Evolutionary conservation across 92 coral and sea anemone genomes (phyloP).

Genomic region (Palythoa grandiflora): DNA sequence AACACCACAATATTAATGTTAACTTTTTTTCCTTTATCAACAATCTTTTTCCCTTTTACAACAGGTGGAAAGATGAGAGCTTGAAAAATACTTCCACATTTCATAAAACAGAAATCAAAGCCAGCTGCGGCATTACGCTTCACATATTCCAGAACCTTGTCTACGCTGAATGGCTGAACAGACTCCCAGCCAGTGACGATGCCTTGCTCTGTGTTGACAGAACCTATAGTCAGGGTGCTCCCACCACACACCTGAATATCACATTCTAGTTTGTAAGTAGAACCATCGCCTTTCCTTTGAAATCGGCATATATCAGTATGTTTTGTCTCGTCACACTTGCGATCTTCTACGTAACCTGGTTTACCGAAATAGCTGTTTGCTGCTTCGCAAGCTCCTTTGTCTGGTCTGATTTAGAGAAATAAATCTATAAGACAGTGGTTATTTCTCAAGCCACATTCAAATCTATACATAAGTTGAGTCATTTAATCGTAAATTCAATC

Average conservation of each 20-base stretch:
- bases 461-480: too few species aligned
- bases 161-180: constrained; percentile 17
- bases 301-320: constrained; percentile 28
- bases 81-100: constrained; percentile 61
- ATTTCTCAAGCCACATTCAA: too few species aligned
- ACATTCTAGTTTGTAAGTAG: constrained; percentile 8
- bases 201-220: constrained; percentile 31
- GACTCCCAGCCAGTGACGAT: constrained; percentile 33
- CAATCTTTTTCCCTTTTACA: constrained; percentile 5
- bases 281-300: neutral
- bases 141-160: constrained; percentile 40
- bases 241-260: constrained; percentile 29
- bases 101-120: constrained; percentile 51
- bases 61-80: constrained; percentile 58
- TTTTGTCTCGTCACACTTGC: constrained; percentile 30
- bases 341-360: constrained; percentile 43
- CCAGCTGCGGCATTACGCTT: constrained; percentile 52
- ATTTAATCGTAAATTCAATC: too few species aligned
- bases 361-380: constrained; percentile 14
- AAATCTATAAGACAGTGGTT: too few species aligned
- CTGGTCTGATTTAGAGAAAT: constrained; percentile 6
- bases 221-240: constrained; percentile 31
- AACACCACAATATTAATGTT: constrained; percentile 66
- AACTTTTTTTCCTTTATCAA: constrained; percentile 30
- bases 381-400: constrained; percentile 2